Conservation (phyloP, 2,888 invertebrate species). For the Tribolium freemani region DNA sequence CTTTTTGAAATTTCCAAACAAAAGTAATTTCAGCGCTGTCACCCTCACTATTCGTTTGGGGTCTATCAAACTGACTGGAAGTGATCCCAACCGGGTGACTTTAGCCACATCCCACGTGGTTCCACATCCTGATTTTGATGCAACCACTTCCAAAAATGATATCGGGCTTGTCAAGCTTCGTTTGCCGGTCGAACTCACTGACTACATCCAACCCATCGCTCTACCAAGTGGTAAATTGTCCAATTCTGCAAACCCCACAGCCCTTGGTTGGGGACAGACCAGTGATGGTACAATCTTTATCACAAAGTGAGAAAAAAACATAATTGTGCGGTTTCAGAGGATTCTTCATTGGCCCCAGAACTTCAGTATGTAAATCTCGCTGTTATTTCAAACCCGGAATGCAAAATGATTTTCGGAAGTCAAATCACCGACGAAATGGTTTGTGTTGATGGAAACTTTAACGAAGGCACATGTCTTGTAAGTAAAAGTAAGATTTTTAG, state of each 20-base stretch:
- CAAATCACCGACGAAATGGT: not conserved
- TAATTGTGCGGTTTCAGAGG: not conserved
- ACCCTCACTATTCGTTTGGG: conserved; percentile 4
- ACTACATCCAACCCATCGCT: conserved; percentile 22
- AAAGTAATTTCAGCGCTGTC: not conserved
- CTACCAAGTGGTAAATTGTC: not conserved
- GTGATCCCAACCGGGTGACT: conserved; percentile 4
- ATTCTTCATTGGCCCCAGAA: not conserved
- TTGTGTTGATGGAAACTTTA: conserved; percentile 17
- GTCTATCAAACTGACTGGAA: not conserved
- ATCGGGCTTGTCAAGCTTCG: conserved; percentile 11
- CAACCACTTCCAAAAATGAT: conserved; percentile 3
- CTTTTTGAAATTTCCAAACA: not conserved
- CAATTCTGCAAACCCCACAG: not conserved
- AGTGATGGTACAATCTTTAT: conserved; percentile 1
- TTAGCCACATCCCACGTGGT: conserved; percentile 8
- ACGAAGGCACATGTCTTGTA: conserved; percentile 14
- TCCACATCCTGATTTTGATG: conserved; percentile 8
- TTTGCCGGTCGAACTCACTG: not conserved
- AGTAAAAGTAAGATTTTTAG: not conserved
- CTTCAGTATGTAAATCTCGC: not conserved
- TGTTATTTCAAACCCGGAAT: conserved; percentile 6
- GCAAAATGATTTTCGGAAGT: conserved; percentile 1
- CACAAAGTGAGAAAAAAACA: not conserved
- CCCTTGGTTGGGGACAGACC: conserved; percentile 16